Evolutionary conservation across 2,888 invertebrate genomes (phyloP), one percentile per base, ranked within the genome.

Genomic region (Linnaemya vulpina): DNA sequence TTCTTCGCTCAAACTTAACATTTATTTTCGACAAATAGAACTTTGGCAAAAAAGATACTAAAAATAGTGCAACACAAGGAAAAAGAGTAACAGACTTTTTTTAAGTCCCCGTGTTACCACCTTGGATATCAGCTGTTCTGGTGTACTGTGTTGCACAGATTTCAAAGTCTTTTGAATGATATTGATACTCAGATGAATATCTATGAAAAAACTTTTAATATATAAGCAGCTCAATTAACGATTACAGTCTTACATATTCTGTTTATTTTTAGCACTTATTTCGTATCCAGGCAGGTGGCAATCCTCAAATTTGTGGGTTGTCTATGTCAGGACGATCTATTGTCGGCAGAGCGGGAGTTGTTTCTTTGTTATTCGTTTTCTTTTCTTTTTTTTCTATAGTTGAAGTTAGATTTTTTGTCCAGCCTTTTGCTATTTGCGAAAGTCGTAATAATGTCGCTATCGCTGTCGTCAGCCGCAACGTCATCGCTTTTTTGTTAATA

Each of bases 401-500:
- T 51, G n/a, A 8, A 75, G 22, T 58, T 38, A 1, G 17, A 15
- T 40, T 82, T 68, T 70, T 38, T 46, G 60, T 75, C 75, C 65
- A 60, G 62, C 73, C 67, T 63, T 74, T 60, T 73, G 70, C 81
- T 67, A 71, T 67, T 80, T 76, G 60, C 67, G 25, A 38, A 49
- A 77, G 22, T 81, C 77, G 84, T 73, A 81, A 81, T 85, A 85
- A 81, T 84, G 84, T 85, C 78, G 84, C 81, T 85, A 73, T 58
- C 81, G 74, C 62, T 78, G 73, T 68, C 84, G 60, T 58, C 65
- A 53, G 17, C 38, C 22, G 73, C 63, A 73, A 65, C 20, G 79
- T 79, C 68, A 78, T 78, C 49, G 81, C 63, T 53, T 70, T 78
- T 78, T 65, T 55, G 76, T 76, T 76, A 70, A 76, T 58, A 70